Base-by-base conservation (phyloP, 1,140 invertebrate species). In the Drosophila azteca region DNA sequence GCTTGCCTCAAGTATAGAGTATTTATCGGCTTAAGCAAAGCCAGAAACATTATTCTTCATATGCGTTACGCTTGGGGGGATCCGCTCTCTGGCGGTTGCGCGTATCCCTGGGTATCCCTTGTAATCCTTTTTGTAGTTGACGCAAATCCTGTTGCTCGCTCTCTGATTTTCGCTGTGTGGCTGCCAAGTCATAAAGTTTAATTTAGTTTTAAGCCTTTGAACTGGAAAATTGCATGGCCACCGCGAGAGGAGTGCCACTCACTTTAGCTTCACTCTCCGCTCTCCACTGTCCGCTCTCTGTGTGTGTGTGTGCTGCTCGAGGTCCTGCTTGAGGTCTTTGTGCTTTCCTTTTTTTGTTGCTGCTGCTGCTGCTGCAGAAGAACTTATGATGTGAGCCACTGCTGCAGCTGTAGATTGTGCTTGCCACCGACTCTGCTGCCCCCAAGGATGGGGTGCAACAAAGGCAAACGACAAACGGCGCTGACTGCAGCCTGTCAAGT, bases 121-220 rank as follows among this genome's bases (percentile, higher is more conserved):
- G 84, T 88, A 88, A 88, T 88, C 84, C 83, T 79, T 88, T 79
- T 88, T 87, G 82, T 87, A 70, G 82, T 87, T 87, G 64, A 58
- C 74, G 79, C 82, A 85, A 85, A 85, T 85, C 82, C 82, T 80
- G 61, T 82, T 83, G 73, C 78, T 78, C 61, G 54, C 62, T 5
- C 43, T 53, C 48, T 20, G 17, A 20, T 20, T 41, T 31, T 61
- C 51, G 20, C 45, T 59, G 54, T 50, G 24, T 41, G 48, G 63
- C 59, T 81, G 78, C 76, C 67, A 88, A 88, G 83, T 88, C 83
- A 88, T 88, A 88, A 88, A 88, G 79, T 88, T 88, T 88, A 88
- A 88, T 88, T 88, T 88, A 83, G 83, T 88, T 88, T 88, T 88
- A 88, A 88, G 84, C 83, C 85, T 88, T 88, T 88, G 71, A 88